These are phyloP conservation scores for Ptychochromis oligacanthus DNA, from an alignment of 2,113 vertebrate genomes.

Conservation along the genomic window DNA sequence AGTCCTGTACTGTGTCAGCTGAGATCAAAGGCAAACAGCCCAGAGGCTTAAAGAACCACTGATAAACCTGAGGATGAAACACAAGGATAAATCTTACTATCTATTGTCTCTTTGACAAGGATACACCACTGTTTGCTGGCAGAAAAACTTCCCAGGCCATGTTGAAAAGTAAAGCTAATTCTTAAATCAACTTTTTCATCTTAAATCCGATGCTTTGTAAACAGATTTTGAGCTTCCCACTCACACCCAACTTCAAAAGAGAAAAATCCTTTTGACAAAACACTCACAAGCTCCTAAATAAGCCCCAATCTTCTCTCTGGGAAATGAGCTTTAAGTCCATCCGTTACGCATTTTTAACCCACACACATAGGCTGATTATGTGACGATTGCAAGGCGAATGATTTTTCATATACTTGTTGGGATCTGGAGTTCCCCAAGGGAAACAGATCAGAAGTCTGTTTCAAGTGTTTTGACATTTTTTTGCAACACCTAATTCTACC, in stretches of 20 bases:
- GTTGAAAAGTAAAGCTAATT: conserved; percentile 35
- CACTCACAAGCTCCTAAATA: neutral
- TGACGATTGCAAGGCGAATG: neutral
- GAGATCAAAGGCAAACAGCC: conserved; percentile 29
- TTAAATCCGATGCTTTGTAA: conserved; percentile 23
- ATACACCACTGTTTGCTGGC: neutral
- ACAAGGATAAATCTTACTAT: conserved; percentile 4
- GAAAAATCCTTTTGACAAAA: conserved; percentile 16
- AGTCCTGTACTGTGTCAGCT: neutral
- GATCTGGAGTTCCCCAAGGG: neutral
- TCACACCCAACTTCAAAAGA: neutral
- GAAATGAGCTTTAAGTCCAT: conserved; percentile 12
- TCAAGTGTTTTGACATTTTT: conserved; percentile 31
- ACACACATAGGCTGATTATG: neutral
- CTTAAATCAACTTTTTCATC: conserved; percentile 24
- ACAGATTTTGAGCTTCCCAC: conserved; percentile 11
- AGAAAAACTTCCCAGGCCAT: neutral
- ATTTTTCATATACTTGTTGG: neutral
- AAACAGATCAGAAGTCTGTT: conserved; percentile 10
- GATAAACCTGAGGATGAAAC: conserved; percentile 51
- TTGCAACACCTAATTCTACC: conserved; percentile 34
- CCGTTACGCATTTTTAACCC: neutral
- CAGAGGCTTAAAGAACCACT: neutral
- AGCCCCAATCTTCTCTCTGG: conserved; percentile 10
- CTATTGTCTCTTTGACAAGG: neutral